Conservation (phyloP, 2,113 vertebrate genomes). For the Eulemur macaco region DNA sequence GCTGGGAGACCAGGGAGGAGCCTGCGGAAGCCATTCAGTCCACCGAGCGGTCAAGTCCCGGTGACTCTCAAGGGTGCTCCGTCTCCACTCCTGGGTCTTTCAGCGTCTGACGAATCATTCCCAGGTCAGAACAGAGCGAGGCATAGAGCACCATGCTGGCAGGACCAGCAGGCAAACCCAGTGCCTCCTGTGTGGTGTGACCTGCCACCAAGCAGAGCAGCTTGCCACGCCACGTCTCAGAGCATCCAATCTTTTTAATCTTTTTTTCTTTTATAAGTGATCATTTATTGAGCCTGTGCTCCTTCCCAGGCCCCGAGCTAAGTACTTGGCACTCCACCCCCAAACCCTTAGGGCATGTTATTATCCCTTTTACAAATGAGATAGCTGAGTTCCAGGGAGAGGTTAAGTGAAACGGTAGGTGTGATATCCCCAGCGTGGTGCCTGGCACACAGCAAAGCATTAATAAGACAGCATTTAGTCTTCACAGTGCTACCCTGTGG, state of each 20-base stretch:
- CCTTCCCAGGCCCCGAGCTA: background rate
- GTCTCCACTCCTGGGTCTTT: background rate
- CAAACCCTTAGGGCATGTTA: background rate
- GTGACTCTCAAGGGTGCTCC: background rate
- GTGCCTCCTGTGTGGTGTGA: too few species aligned
- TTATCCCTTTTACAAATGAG: background rate
- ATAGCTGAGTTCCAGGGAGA: background rate
- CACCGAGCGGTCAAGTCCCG: fast-evolving
- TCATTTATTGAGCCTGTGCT: too few species aligned
- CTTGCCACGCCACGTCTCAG: fast-evolving
- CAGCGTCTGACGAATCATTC: background rate
- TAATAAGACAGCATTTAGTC: background rate
- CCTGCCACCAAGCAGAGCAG: fast-evolving
- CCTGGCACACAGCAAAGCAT: fast-evolving
- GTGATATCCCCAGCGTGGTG: fast-evolving
- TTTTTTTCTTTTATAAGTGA: background rate
- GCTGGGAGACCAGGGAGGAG: background rate
- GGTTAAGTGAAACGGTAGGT: background rate
- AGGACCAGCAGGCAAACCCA: background rate
- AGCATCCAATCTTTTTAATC: fast-evolving
- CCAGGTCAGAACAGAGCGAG: background rate
- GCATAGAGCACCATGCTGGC: background rate
- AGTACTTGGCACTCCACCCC: background rate
- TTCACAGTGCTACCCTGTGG: fast-evolving
- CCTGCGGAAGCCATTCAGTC: fast-evolving